Evolutionary conservation across 2,888 invertebrate genomes (phyloP).

Genomic region (Cephus runcator): DNA sequence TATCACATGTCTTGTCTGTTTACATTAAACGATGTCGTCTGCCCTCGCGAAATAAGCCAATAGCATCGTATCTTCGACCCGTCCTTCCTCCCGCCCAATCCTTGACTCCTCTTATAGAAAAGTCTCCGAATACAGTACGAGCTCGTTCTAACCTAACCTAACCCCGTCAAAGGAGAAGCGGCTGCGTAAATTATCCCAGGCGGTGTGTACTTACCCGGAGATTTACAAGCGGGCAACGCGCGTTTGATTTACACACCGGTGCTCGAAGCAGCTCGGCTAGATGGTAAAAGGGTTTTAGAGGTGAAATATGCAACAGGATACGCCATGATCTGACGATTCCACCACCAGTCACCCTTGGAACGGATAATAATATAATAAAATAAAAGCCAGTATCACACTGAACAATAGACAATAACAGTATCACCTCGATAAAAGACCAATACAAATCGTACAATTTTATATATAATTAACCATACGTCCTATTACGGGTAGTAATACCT

Average conservation of each 20-base stretch:
- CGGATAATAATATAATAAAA: not conserved
- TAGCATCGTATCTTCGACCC: not conserved
- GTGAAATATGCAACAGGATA: slow-evolving; percentile 59
- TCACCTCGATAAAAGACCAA: not conserved
- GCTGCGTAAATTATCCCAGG: slow-evolving; percentile 62
- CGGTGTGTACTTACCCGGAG: slow-evolving; percentile 63
- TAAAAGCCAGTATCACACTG: not conserved
- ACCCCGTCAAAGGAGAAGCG: slow-evolving; percentile 36
- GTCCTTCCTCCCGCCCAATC: not conserved
- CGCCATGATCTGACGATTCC: slow-evolving; percentile 32
- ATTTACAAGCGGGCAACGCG: slow-evolving; percentile 62
- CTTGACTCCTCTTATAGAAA: not conserved
- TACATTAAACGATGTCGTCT: not conserved
- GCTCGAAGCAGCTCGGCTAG: slow-evolving; percentile 29
- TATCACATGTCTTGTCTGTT: not conserved
- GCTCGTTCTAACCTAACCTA: not conserved
- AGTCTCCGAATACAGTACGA: not conserved
- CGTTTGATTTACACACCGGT: slow-evolving; percentile 61
- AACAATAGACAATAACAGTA: not conserved
- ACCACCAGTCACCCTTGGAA: not conserved
- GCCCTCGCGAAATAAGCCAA: not conserved
- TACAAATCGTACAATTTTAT: too few species aligned
- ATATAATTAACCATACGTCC: not conserved
- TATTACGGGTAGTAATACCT: not conserved
- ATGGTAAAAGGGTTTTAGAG: slow-evolving; percentile 44